Evolutionary conservation across 2,797 vertebrate genomes (phyloP).

Genomic region (Mionectes olivaceus): DNA sequence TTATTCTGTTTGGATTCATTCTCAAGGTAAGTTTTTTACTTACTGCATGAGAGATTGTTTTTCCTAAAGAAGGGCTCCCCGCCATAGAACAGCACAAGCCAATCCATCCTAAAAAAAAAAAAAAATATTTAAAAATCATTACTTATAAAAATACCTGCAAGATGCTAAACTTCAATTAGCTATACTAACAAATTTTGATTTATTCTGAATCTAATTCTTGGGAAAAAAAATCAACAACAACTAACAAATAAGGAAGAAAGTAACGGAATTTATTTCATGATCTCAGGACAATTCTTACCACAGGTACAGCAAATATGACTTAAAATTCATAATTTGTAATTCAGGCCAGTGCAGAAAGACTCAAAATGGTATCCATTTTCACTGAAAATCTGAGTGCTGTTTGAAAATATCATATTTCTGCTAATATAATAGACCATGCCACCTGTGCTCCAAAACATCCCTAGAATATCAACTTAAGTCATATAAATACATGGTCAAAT

Average conservation of each 20-base stretch:
- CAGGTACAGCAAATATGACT: background rate
- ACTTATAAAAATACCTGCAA: background rate
- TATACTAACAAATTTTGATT: background rate
- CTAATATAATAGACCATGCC: background rate
- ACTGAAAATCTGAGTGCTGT: background rate
- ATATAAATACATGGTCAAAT: background rate
- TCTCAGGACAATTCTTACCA: background rate
- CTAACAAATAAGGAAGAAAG: background rate
- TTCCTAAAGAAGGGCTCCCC: background rate
- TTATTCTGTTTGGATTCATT: background rate
- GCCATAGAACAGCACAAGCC: background rate
- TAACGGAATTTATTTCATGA: background rate
- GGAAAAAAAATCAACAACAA: too few relatives aligned
- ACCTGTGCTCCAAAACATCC: background rate
- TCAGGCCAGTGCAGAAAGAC: background rate
- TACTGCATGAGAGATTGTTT: background rate
- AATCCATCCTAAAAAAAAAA: background rate
- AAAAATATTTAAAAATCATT: background rate
- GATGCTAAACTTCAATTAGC: background rate
- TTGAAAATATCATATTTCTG: background rate
- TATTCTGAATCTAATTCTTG: background rate
- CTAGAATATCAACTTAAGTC: background rate
- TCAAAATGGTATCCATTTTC: background rate
- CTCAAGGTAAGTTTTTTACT: background rate
- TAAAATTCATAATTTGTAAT: too few relatives aligned